A percentile compares a stretch with the other conserved stretches of the same genome.
Conservation (phyloP, 2,113 vertebrate genomes). For the Vimba vimba region DNA sequence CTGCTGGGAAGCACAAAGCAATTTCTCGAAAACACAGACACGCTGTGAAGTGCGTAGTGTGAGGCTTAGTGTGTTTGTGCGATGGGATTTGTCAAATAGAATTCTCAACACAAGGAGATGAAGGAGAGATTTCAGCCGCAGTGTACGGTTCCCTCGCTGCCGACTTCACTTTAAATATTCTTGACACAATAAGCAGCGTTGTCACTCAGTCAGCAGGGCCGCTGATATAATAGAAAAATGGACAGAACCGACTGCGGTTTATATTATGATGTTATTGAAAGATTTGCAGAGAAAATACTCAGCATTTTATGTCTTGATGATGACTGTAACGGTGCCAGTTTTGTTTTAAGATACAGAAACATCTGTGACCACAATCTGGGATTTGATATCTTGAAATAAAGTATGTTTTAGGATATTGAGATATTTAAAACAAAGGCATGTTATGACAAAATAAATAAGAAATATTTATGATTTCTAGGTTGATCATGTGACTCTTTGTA, state of each 20-base stretch:
- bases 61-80: conserved; percentile 29
- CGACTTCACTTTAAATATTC: conserved; percentile 31
- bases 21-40: conserved; percentile 43
- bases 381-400: not conserved
- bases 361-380: not conserved
- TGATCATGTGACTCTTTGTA: not conserved
- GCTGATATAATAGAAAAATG: not conserved
- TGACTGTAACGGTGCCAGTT: too few relatives aligned
- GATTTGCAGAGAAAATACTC: not conserved
- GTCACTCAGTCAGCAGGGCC: conserved; percentile 29
- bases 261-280: not conserved
- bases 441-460: not conserved
- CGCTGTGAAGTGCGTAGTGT: conserved; percentile 29
- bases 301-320: not conserved
- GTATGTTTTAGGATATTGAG: not conserved
- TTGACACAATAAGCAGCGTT: conserved; percentile 41
- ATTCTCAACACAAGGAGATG: conserved; percentile 28
- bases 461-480: not conserved
- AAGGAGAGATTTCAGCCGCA: conserved; percentile 36
- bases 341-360: not conserved
- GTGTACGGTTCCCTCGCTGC: conserved; percentile 18
- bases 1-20: conserved; percentile 46
- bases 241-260: not conserved
- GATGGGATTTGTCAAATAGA: conserved; percentile 42
- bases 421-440: not conserved